These are phyloP conservation scores for Cotesia congregata DNA, from an alignment of 2,888 invertebrate genomes.

Conservation along the genomic window DNA sequence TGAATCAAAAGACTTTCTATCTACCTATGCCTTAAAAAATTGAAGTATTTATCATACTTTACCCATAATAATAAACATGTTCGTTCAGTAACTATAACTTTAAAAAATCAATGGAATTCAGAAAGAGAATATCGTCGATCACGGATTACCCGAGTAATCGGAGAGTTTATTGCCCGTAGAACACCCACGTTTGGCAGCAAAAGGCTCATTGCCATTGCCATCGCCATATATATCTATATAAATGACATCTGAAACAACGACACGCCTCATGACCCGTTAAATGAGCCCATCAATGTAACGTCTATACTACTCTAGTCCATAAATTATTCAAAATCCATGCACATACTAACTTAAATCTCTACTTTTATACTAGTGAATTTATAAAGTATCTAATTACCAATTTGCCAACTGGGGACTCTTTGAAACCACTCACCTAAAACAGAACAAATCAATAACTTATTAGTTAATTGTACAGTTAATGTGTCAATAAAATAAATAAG, in stretches of 20 bases:
- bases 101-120: background rate
- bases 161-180: conserved; percentile 50
- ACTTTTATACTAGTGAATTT: background rate
- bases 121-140: conserved; percentile 38
- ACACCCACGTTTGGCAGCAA: conserved; percentile 50
- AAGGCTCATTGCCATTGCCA: background rate
- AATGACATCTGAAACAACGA: background rate
- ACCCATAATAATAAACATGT: too few species aligned
- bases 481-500: background rate
- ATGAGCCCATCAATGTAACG: background rate
- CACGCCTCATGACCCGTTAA: background rate
- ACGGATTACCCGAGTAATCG: conserved; percentile 53
- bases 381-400: background rate
- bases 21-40: too few species aligned
- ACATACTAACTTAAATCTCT: too few species aligned
- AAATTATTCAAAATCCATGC: too few species aligned
- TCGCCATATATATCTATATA: background rate
- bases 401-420: background rate
- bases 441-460: background rate
- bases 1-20: too few species aligned
- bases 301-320: background rate
- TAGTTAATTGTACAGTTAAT: background rate
- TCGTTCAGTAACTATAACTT: too few species aligned
- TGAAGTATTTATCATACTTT: too few species aligned
- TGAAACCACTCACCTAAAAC: conserved; percentile 21